These are phyloP conservation scores for Sebastes hopkinsi DNA, from an alignment of 2,797 vertebrate genomes.

Conservation along the genomic window DNA sequence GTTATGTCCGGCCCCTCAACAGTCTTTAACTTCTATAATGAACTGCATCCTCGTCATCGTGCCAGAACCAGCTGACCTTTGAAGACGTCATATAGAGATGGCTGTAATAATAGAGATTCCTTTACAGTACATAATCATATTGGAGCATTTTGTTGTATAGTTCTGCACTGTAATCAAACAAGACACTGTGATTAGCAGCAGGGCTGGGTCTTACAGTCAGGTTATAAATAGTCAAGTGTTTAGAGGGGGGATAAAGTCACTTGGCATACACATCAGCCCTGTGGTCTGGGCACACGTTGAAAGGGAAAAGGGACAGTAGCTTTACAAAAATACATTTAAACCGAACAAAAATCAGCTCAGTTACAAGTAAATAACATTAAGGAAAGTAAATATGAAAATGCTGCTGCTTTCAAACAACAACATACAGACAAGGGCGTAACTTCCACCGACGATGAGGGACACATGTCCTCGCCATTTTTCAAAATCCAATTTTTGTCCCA, in stretches of 20 bases:
- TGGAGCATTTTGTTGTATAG: constrained; percentile 19
- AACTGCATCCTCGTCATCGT: constrained; percentile 4
- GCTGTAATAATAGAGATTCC: constrained; percentile 5
- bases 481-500: not conserved
- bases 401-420: not conserved
- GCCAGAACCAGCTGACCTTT: constrained; percentile 23
- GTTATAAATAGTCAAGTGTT: constrained; percentile 40
- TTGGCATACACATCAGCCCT: not conserved
- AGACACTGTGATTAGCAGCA: constrained; percentile 35
- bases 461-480: fast-evolving
- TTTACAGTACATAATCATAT: constrained; percentile 3
- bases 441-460: not conserved
- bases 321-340: not conserved
- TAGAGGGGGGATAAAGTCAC: not conserved
- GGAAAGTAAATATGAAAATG: not conserved
- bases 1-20: not conserved
- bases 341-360: not conserved
- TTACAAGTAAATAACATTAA: not conserved
- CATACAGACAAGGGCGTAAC: not conserved
- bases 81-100: constrained; percentile 6
- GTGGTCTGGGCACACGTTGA: not conserved
- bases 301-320: not conserved
- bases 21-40: constrained; percentile 9
- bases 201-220: constrained; percentile 18
- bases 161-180: constrained; percentile 37